phyloP scores from a whole-genome alignment of 2,888 invertebrate species.

The Stomorhina lunata region DNA sequence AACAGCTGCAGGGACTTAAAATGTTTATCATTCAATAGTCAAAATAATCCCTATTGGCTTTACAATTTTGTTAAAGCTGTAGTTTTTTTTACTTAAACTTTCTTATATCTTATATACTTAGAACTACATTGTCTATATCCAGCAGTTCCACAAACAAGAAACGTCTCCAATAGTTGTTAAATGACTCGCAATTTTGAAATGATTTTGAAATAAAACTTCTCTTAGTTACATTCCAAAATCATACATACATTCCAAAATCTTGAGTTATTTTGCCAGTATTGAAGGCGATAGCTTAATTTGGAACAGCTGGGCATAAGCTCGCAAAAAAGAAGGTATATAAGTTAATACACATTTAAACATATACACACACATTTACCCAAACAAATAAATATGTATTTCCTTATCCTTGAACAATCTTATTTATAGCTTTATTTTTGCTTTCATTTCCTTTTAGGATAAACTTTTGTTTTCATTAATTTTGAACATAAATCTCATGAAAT shows the following conservation, averaged over 20 bases:
- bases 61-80: constrained; percentile 9
- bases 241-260: too few relatives aligned
- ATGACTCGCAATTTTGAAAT: too few relatives aligned
- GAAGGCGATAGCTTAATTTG: too few relatives aligned
- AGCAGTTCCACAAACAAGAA: too few relatives aligned
- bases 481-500: constrained; percentile 86
- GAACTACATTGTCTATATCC: too few relatives aligned
- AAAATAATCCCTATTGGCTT: constrained; percentile 38
- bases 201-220: too few relatives aligned
- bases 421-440: not conserved
- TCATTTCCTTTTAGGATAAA: constrained; percentile 85
- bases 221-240: too few relatives aligned
- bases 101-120: not conserved
- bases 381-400: not conserved
- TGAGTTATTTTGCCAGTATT: too few relatives aligned
- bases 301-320: too few relatives aligned
- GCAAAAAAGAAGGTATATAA: too few relatives aligned
- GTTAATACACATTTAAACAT: not conserved
- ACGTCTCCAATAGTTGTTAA: too few relatives aligned
- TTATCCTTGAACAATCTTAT: not conserved
- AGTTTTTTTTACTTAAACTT: not conserved
- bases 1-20: constrained; percentile 48
- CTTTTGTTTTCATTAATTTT: constrained; percentile 91
- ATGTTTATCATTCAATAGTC: constrained; percentile 35
- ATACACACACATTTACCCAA: not conserved